Percentiles rank a stretch among this genome's conserved stretches.
phyloP scores from a whole-genome alignment of 2,113 vertebrate species.

The Anas platyrhynchos region DNA sequence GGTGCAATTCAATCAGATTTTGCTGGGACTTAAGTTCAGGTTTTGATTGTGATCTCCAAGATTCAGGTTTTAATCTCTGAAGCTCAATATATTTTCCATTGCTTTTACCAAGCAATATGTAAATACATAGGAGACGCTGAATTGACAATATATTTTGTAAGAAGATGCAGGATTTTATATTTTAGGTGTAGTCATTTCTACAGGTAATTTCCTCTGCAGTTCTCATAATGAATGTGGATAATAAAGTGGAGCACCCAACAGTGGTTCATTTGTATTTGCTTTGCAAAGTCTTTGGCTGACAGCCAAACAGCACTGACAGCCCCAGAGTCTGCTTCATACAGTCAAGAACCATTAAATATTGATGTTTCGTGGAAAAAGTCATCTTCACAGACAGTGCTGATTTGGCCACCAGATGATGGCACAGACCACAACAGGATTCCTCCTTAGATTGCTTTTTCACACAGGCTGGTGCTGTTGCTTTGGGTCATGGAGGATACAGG shows the following conservation, averaged over 20 bases:
- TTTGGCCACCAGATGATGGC: background rate
- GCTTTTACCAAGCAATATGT: background rate
- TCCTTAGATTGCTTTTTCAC: background rate
- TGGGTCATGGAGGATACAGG: background rate
- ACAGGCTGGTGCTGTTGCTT: background rate
- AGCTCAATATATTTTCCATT: background rate
- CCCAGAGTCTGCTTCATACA: background rate
- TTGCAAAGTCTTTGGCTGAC: background rate
- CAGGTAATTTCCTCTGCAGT: background rate
- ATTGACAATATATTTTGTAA: background rate
- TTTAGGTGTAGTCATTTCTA: background rate
- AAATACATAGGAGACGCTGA: background rate
- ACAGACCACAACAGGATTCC: background rate
- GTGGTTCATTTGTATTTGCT: background rate
- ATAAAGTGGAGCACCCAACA: background rate
- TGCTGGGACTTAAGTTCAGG: background rate
- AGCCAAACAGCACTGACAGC: background rate
- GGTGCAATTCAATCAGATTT: background rate
- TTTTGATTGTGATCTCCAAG: background rate
- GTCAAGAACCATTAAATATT: slow-evolving; percentile 5
- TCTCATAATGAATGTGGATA: background rate
- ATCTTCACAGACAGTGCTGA: background rate
- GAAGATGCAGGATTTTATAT: background rate
- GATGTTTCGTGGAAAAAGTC: slow-evolving; percentile 1
- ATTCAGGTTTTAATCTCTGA: background rate